phyloP scores from a whole-genome alignment of 92 coral and sea anemone genomes.

The Heteractis magnifica region DNA sequence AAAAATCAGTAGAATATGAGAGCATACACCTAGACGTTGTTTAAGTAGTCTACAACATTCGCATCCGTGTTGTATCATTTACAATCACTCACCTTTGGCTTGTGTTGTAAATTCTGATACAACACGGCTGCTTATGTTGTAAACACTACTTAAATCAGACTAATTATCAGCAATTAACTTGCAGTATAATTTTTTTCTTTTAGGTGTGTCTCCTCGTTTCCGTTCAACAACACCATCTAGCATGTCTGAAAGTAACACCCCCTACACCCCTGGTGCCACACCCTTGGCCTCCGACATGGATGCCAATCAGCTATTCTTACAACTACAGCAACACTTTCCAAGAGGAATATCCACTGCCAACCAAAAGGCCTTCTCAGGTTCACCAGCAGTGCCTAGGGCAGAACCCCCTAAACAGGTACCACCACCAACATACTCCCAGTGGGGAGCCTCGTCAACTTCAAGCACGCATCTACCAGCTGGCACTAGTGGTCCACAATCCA shows the following conservation, averaged over 20 bases:
- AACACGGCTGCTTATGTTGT: too few relatives aligned
- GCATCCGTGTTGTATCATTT: too few relatives aligned
- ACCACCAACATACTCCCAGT: constrained; percentile 30
- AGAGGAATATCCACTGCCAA: constrained; percentile 66
- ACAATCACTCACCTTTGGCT: too few relatives aligned
- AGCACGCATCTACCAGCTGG: constrained; percentile 46
- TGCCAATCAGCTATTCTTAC: constrained; percentile 83
- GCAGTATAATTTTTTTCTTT: background rate
- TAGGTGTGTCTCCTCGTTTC: constrained; percentile 83
- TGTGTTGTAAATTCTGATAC: too few relatives aligned
- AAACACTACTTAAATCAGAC: too few relatives aligned
- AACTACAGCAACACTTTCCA: constrained; percentile 87
- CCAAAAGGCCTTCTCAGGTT: constrained; percentile 75
- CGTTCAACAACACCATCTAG: constrained; percentile 61
- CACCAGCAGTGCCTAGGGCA: constrained; percentile 70
- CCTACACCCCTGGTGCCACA: constrained; percentile 96
- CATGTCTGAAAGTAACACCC: constrained; percentile 92
- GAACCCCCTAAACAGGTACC: constrained; percentile 57
- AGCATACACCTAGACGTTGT: too few relatives aligned
- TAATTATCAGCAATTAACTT: too few relatives aligned
- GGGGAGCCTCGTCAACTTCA: constrained; percentile 18
- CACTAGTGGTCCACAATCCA: constrained; percentile 23
- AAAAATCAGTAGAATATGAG: too few relatives aligned
- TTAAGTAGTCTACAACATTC: too few relatives aligned
- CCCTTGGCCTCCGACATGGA: constrained; percentile 84